A percentile compares a stretch with the other conserved stretches of the same genome.
phyloP scores from a whole-genome alignment of 2,113 vertebrate genomes.

The Camarhynchus parvulus region DNA sequence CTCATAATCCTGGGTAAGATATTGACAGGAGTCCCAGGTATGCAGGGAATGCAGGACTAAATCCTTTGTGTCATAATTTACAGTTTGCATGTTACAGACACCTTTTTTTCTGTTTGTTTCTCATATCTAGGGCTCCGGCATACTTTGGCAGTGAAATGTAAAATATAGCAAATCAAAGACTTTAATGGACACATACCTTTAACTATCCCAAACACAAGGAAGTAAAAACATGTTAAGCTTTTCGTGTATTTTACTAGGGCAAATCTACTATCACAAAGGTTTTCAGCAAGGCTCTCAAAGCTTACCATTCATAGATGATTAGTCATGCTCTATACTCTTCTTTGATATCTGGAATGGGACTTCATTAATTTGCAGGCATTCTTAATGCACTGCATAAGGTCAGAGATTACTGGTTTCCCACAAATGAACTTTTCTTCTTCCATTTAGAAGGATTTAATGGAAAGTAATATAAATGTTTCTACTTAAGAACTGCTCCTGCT shows the following conservation, averaged over 20 bases:
- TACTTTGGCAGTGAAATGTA: not conserved
- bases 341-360: not conserved
- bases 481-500: not conserved
- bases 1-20: not conserved
- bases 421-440: not conserved
- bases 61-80: not conserved
- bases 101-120: not conserved
- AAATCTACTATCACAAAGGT: not conserved
- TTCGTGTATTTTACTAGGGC: not conserved
- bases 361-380: slow-evolving; percentile 26
- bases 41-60: not conserved
- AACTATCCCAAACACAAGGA: not conserved
- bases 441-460: not conserved
- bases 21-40: not conserved
- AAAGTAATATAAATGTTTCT: not conserved
- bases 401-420: not conserved
- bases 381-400: not conserved
- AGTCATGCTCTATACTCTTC: not conserved
- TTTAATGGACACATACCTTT: not conserved
- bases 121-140: not conserved
- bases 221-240: not conserved
- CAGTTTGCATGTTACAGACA: not conserved
- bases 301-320: not conserved
- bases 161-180: not conserved
- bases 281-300: not conserved